Conservation (phyloP, 2,888 invertebrate species). For the Conomelus anceps region DNA sequence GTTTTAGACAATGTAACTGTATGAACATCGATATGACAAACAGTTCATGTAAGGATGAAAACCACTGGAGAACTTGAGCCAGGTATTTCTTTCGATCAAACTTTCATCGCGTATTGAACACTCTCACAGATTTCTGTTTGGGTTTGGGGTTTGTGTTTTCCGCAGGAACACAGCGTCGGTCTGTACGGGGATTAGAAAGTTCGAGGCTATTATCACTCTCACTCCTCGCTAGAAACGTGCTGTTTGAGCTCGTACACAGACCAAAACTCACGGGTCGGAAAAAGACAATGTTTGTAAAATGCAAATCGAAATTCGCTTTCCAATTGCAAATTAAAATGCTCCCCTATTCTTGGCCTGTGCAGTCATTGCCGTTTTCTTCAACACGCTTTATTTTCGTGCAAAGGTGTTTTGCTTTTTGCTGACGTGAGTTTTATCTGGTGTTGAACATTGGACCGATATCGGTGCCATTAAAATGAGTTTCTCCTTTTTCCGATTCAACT, state of each 20-base stretch:
- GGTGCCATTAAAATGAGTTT: not conserved
- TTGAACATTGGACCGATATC: not conserved
- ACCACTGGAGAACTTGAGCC: too few species aligned
- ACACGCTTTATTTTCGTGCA: too few species aligned
- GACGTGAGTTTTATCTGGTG: not conserved
- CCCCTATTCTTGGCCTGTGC: not conserved
- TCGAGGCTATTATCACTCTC: not conserved
- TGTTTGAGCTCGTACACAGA: not conserved
- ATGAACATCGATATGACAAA: too few species aligned
- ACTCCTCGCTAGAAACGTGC: not conserved
- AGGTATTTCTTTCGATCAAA: not conserved
- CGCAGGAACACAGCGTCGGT: too few species aligned
- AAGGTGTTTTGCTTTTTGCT: not conserved
- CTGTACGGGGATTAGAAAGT: not conserved
- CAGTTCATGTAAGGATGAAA: too few species aligned
- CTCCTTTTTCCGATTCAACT: not conserved
- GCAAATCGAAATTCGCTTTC: not conserved
- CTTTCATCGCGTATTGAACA: not conserved
- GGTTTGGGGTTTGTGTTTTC: not conserved
- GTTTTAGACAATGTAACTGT: too few species aligned
- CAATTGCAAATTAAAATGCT: not conserved
- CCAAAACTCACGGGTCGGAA: not conserved
- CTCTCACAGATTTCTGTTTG: too few species aligned
- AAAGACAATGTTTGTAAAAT: not conserved
- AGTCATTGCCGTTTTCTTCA: not conserved